These are phyloP conservation scores for Platyrinchus mystaceus DNA, from an alignment of 2,797 vertebrate genomes.

Conservation along the genomic window DNA sequence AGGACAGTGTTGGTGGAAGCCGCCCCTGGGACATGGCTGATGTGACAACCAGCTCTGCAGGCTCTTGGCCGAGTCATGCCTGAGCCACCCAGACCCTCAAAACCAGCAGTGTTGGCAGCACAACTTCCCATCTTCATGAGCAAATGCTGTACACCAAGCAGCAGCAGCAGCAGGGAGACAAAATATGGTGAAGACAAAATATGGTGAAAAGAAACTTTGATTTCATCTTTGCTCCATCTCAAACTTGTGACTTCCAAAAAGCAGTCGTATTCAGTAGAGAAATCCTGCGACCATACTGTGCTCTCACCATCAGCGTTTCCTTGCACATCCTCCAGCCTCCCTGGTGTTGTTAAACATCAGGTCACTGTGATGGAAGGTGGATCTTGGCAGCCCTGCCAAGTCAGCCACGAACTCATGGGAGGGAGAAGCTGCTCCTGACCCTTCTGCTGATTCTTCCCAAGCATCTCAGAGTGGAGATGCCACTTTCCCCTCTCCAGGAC, in stretches of 20 bases:
- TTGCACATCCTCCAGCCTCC: neutral
- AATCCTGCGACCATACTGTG: neutral
- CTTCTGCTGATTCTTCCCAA: neutral
- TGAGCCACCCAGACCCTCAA: neutral
- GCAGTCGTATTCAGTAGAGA: neutral
- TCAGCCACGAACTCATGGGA: neutral
- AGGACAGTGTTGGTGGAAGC: neutral
- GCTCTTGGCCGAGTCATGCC: neutral
- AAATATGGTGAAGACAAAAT: neutral
- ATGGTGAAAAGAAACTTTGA: neutral
- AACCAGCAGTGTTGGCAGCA: neutral
- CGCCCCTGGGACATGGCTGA: neutral
- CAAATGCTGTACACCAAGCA: neutral
- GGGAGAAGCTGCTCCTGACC: neutral
- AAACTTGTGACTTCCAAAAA: neutral
- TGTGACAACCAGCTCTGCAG: neutral
- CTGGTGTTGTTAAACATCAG: neutral
- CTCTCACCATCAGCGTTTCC: neutral
- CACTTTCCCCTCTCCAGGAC: neutral
- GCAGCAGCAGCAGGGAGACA: neutral
- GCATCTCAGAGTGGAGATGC: neutral
- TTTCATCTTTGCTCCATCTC: neutral
- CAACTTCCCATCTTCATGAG: neutral
- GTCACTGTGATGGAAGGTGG: neutral
- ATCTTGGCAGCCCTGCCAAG: neutral